Evolutionary conservation across 2,113 vertebrate genomes (phyloP).

Genomic region (Potamarius usumacintae): DNA sequence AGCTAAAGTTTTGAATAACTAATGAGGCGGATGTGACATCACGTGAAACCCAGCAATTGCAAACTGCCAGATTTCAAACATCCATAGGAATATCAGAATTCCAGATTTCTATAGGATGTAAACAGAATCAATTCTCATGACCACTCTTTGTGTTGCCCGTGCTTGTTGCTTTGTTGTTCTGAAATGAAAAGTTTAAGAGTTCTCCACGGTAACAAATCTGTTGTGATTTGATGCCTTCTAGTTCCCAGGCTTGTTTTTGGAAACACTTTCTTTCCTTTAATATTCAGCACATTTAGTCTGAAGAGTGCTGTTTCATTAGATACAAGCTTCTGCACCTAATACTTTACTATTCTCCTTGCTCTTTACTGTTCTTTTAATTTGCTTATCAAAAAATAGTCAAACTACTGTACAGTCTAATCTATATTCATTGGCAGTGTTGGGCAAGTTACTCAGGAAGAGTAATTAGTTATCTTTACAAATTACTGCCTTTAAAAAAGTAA

Average conservation of each 20-base stretch:
- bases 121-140: neutral
- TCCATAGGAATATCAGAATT: neutral
- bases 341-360: neutral
- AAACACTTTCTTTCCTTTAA: neutral
- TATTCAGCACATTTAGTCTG: neutral
- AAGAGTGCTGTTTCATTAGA: neutral
- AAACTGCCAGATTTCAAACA: conserved; percentile 42
- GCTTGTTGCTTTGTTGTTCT: neutral
- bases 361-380: neutral
- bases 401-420: neutral
- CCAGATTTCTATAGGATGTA: neutral
- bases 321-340: neutral
- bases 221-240: neutral
- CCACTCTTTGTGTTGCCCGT: neutral
- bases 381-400: neutral
- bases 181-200: neutral
- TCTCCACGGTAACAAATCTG: neutral
- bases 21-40: too few relatives aligned
- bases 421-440: neutral
- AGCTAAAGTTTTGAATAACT: too few relatives aligned
- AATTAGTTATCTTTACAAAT: too few relatives aligned
- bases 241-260: neutral
- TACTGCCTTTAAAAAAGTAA: too few relatives aligned
- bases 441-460: too few relatives aligned
- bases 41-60: too few relatives aligned